These are phyloP conservation scores for Podargus strigoides DNA, from an alignment of 2,797 vertebrate genomes.

Conservation along the genomic window DNA sequence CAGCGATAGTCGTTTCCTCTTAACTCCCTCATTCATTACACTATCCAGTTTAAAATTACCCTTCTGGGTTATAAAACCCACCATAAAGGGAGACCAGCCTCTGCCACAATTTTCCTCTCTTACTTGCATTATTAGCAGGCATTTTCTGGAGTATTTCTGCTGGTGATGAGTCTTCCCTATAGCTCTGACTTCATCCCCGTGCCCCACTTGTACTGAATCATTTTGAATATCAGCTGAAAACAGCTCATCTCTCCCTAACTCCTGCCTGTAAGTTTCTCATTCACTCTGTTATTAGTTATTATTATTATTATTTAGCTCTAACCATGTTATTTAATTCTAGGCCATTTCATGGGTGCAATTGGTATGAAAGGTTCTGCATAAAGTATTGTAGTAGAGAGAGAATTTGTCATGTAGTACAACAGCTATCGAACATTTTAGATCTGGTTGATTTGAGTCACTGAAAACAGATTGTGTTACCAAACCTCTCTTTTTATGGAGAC, in stretches of 20 bases:
- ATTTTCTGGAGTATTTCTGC: background rate
- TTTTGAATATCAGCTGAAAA: background rate
- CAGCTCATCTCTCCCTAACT: background rate
- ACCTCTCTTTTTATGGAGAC: background rate
- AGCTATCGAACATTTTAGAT: constrained; percentile 2
- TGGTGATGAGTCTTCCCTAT: background rate
- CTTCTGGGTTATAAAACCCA: background rate
- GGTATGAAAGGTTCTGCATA: background rate
- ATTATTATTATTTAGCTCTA: constrained; percentile 11
- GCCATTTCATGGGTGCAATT: background rate
- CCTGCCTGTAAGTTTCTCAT: background rate
- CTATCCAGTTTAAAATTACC: background rate
- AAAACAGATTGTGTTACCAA: background rate
- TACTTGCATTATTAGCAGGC: background rate
- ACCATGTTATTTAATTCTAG: background rate
- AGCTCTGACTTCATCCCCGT: background rate
- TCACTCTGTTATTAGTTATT: background rate
- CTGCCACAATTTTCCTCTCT: background rate
- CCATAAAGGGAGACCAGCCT: background rate
- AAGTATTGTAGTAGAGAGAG: background rate
- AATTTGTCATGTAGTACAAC: background rate
- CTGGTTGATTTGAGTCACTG: background rate
- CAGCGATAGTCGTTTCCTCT: background rate
- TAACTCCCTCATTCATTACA: background rate
- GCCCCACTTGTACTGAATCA: constrained; percentile 2